Conservation (phyloP, 2,888 invertebrate species). For the Ornithoptera priamus region DNA sequence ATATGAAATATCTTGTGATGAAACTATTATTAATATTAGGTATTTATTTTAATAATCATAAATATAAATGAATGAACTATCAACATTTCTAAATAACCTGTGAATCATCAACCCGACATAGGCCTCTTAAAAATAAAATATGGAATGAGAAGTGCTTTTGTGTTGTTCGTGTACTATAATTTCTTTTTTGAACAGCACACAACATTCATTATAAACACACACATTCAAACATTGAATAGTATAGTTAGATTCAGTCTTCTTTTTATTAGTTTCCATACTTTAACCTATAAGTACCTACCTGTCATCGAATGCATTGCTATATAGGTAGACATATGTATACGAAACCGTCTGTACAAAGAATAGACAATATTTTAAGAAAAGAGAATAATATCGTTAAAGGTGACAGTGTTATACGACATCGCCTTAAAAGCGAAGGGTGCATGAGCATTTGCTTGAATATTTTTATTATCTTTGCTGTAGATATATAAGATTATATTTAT, state of each 20-base stretch:
- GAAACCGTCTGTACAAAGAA: constrained; percentile 20
- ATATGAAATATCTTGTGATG: background rate
- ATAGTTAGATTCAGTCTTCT: constrained; percentile 52
- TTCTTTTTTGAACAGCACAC: constrained; percentile 31
- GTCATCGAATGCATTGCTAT: constrained; percentile 46
- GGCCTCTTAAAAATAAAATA: constrained; percentile 43
- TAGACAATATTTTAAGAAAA: constrained; percentile 18
- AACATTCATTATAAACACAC: constrained; percentile 41
- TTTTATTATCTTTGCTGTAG: constrained; percentile 19
- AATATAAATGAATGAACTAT: background rate
- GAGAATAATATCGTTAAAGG: constrained; percentile 7
- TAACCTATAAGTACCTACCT: constrained; percentile 44
- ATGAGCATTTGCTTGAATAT: constrained; percentile 43
- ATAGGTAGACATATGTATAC: constrained; percentile 1
- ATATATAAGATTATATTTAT: background rate
- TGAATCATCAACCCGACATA: constrained; percentile 43
- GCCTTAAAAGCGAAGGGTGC: constrained; percentile 43
- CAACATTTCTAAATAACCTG: background rate
- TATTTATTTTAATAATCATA: background rate
- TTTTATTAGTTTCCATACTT: constrained; percentile 64
- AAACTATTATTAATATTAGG: background rate
- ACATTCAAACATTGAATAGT: constrained; percentile 42
- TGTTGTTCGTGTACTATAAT: constrained; percentile 9
- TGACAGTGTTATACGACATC: constrained; percentile 34
- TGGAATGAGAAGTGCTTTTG: constrained; percentile 8